A percentile compares a stretch with the other conserved stretches of the same genome.
phyloP scores from a whole-genome alignment of 1,140 invertebrate species.

The Temnothorax curvispinosus region DNA sequence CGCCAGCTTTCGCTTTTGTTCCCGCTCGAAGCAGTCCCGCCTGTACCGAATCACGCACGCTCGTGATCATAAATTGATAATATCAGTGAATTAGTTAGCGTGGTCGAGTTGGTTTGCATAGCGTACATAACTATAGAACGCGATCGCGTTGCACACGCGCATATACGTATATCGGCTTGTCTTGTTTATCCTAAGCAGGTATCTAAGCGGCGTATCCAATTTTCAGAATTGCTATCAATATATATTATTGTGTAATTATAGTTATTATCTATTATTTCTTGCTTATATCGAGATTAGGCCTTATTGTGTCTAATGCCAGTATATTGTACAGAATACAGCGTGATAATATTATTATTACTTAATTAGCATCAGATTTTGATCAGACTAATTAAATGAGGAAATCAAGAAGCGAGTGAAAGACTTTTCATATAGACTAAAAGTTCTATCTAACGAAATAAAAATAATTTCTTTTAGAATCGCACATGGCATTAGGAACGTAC shows the following conservation, averaged over 20 bases:
- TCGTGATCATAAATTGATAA: slow-evolving; percentile 48
- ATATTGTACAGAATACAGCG: background rate
- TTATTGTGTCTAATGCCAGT: background rate
- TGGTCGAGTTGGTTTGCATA: slow-evolving; percentile 36
- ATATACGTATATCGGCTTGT: background rate
- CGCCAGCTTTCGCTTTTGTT: slow-evolving; percentile 52
- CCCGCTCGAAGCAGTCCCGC: slow-evolving; percentile 9
- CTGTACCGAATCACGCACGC: slow-evolving; percentile 32
- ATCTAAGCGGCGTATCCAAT: background rate
- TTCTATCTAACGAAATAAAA: background rate
- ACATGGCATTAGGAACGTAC: background rate
- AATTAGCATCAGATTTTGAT: background rate
- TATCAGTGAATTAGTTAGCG: slow-evolving; percentile 31
- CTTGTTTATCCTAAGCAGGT: background rate
- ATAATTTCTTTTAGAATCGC: background rate
- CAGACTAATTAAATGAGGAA: background rate
- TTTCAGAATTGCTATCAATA: slow-evolving; percentile 6
- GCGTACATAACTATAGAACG: slow-evolving; percentile 29
- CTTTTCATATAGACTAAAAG: background rate
- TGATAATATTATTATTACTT: background rate
- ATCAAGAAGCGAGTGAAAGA: background rate
- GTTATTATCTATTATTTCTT: background rate
- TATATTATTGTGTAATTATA: background rate
- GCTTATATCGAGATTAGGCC: background rate
- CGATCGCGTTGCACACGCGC: slow-evolving; percentile 1